Evolutionary conservation across 2,113 vertebrate species (phyloP).

Genomic region (Catharus fuscescens): DNA sequence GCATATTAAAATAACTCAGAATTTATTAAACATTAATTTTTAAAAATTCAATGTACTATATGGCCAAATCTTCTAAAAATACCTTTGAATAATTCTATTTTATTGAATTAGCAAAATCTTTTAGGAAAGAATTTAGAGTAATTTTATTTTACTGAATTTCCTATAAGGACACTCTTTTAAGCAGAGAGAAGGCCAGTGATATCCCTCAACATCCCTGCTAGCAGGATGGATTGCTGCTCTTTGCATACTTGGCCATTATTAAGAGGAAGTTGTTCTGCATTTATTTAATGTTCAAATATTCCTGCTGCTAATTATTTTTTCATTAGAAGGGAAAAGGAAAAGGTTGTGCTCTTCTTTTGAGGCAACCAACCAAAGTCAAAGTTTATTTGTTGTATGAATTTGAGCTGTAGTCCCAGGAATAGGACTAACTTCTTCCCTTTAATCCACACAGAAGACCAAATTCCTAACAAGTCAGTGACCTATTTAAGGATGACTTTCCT

Average conservation of each 20-base stretch:
- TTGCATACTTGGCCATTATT: background rate
- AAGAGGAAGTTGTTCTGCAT: background rate
- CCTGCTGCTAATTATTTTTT: background rate
- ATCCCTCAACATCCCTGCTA: background rate
- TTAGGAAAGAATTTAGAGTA: background rate
- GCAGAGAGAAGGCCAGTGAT: background rate
- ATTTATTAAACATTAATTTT: background rate
- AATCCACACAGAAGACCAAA: background rate
- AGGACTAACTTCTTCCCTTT: background rate
- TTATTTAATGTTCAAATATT: background rate
- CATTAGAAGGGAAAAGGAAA: background rate
- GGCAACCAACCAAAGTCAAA: background rate
- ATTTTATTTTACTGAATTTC: background rate
- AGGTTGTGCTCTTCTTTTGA: background rate
- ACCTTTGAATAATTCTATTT: background rate
- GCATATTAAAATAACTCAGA: background rate
- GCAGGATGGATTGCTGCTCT: background rate
- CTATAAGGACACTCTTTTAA: background rate
- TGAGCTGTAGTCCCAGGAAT: background rate
- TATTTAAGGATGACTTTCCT: background rate
- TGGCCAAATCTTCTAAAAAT: background rate
- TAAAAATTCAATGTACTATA: background rate
- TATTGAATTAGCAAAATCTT: background rate
- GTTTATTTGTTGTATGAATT: background rate
- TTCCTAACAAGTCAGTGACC: background rate